phyloP scores from a whole-genome alignment of 2,113 vertebrate genomes.

The Numenius arquata region DNA sequence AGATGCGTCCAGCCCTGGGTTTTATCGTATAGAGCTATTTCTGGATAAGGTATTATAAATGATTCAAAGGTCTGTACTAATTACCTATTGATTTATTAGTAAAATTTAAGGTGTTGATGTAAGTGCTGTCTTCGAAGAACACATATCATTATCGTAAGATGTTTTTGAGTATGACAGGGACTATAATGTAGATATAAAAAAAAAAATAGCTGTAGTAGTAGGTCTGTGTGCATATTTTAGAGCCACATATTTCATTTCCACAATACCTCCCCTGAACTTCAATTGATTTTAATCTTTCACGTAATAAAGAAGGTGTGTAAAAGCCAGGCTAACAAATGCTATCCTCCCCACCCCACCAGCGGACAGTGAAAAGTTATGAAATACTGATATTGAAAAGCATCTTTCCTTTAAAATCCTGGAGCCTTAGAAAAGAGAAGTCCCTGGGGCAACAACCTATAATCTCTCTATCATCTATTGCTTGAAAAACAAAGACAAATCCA shows the following conservation, averaged over 20 bases:
- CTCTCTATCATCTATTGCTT: not conserved
- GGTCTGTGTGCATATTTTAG: not conserved
- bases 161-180: not conserved
- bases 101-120: not conserved
- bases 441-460: not conserved
- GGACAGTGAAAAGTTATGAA: not conserved
- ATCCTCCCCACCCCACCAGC: not conserved
- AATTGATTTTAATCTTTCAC: not conserved
- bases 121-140: not conserved
- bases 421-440: not conserved
- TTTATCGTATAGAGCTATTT: not conserved
- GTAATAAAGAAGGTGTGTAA: not conserved
- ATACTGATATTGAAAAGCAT: not conserved
- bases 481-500: constrained; percentile 10
- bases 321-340: not conserved
- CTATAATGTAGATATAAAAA: not conserved
- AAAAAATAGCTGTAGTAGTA: not conserved
- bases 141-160: not conserved
- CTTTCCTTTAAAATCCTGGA: not conserved
- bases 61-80: not conserved
- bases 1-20: not conserved
- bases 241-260: not conserved
- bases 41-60: not conserved
- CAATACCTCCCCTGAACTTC: not conserved
- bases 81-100: not conserved